Percentiles rank a stretch among this genome's conserved stretches.
Evolutionary conservation across 2,797 vertebrate genomes (phyloP).

Genomic region (Anguilla obscura): DNA sequence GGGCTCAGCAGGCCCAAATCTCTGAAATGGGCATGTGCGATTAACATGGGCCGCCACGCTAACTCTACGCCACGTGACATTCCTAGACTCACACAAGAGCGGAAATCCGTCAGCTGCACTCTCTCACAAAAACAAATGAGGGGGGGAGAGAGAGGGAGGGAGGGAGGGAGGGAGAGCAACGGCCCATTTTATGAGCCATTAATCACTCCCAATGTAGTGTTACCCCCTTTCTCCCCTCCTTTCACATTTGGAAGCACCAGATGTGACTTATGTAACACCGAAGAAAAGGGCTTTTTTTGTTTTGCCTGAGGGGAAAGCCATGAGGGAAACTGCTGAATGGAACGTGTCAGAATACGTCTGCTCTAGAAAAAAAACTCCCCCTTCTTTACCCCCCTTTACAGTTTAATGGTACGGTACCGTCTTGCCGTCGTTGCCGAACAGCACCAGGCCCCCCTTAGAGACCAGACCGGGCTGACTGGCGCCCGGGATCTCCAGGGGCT

Average conservation of each 20-base stretch:
- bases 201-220: background rate
- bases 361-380: background rate
- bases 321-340: background rate
- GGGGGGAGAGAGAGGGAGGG: background rate
- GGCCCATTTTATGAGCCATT: background rate
- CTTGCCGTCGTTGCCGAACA: constrained; percentile 80
- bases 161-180: background rate
- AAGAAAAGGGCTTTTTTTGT: constrained; percentile 34
- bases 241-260: background rate
- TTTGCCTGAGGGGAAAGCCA: background rate
- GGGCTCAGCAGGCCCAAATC: background rate
- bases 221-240: constrained; percentile 7
- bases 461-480: constrained; percentile 73
- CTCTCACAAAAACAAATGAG: background rate
- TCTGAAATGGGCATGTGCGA: background rate
- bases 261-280: constrained; percentile 35
- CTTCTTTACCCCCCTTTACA: background rate
- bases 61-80: background rate
- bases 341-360: background rate
- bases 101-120: background rate
- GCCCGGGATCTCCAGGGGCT: constrained; percentile 75
- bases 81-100: background rate
- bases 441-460: constrained; percentile 75
- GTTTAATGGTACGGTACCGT: constrained; percentile 61
- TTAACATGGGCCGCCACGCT: background rate